A percentile compares a stretch with the other conserved stretches of the same genome.
phyloP scores from a whole-genome alignment of 2,888 invertebrate species.

The Rhogogaster chlorosoma region DNA sequence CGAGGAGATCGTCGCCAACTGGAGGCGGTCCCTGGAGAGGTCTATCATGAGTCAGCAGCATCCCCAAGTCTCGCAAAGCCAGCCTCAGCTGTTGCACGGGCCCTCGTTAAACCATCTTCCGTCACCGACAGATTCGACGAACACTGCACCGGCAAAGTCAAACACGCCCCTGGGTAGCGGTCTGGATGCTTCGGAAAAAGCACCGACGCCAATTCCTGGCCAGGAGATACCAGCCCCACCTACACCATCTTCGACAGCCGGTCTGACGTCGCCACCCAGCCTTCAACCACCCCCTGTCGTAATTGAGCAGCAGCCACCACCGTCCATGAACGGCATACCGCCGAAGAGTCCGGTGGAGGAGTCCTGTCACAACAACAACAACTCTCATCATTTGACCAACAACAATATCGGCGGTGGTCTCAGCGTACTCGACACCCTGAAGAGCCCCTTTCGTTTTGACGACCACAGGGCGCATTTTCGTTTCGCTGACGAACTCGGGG shows the following conservation, averaged over 20 bases:
- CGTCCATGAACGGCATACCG: slow-evolving; percentile 70
- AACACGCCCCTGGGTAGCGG: slow-evolving; percentile 70
- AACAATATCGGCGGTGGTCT: slow-evolving; percentile 72
- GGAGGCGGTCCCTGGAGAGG: slow-evolving; percentile 86
- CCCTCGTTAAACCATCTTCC: slow-evolving; percentile 77
- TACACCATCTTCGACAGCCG: slow-evolving; percentile 74
- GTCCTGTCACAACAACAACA: slow-evolving; percentile 75
- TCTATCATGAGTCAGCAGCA: slow-evolving; percentile 75
- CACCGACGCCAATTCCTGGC: slow-evolving; percentile 78
- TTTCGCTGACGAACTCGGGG: slow-evolving; percentile 91
- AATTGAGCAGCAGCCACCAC: slow-evolving; percentile 70
- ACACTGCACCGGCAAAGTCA: slow-evolving; percentile 71
- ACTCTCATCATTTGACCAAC: slow-evolving; percentile 78
- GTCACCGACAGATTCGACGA: slow-evolving; percentile 79
- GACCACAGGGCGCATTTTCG: slow-evolving; percentile 89
- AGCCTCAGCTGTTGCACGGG: slow-evolving; percentile 58
- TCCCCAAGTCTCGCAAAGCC: slow-evolving; percentile 63
- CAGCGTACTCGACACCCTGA: slow-evolving; percentile 80
- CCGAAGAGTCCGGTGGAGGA: slow-evolving; percentile 80
- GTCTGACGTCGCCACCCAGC: slow-evolving; percentile 74
- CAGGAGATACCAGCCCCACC: slow-evolving; percentile 80
- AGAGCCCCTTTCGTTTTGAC: slow-evolving; percentile 89
- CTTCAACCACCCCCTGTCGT: slow-evolving; percentile 66
- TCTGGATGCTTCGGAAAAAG: slow-evolving; percentile 73
- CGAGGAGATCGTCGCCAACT: slow-evolving; percentile 90